These are phyloP conservation scores for Melitaea athalia DNA, from an alignment of 2,888 invertebrate genomes.

Conservation along the genomic window DNA sequence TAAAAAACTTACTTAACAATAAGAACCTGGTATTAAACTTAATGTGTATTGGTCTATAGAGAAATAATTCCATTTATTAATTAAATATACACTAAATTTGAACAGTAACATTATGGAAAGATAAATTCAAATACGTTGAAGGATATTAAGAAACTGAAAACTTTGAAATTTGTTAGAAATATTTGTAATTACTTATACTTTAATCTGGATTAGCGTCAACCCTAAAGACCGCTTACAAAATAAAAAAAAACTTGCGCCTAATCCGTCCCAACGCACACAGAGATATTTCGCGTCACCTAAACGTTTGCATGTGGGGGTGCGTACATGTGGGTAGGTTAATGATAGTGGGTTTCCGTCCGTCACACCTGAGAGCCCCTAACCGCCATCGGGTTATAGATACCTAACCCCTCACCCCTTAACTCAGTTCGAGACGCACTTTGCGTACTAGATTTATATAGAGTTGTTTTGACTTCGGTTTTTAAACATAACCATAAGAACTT, in stretches of 20 bases:
- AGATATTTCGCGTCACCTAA: slow-evolving; percentile 53
- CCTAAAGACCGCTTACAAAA: slow-evolving; percentile 34
- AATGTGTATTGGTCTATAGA: too few species aligned
- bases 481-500: neutral
- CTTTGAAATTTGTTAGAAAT: neutral
- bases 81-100: too few species aligned
- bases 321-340: slow-evolving; percentile 77
- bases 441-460: slow-evolving; percentile 51
- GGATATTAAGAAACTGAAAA: too few species aligned
- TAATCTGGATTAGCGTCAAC: slow-evolving; percentile 10
- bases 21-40: too few species aligned
- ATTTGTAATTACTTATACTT: neutral
- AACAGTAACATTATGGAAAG: too few species aligned
- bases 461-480: slow-evolving; percentile 34
- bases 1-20: too few species aligned
- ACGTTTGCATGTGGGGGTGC: slow-evolving; percentile 51
- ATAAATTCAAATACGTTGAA: too few species aligned
- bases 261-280: slow-evolving; percentile 64
- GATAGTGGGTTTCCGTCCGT: slow-evolving; percentile 81
- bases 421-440: slow-evolving; percentile 60
- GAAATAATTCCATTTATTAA: too few species aligned
- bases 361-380: slow-evolving; percentile 82
- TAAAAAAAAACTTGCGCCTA: slow-evolving; percentile 47
- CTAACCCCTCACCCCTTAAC: slow-evolving; percentile 68
- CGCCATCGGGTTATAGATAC: slow-evolving; percentile 78